Percentiles rank a stretch among this genome's conserved stretches.
These are phyloP conservation scores for Hippocampus mohnikei DNA, from an alignment of 2,113 vertebrate species.

Conservation along the genomic window DNA sequence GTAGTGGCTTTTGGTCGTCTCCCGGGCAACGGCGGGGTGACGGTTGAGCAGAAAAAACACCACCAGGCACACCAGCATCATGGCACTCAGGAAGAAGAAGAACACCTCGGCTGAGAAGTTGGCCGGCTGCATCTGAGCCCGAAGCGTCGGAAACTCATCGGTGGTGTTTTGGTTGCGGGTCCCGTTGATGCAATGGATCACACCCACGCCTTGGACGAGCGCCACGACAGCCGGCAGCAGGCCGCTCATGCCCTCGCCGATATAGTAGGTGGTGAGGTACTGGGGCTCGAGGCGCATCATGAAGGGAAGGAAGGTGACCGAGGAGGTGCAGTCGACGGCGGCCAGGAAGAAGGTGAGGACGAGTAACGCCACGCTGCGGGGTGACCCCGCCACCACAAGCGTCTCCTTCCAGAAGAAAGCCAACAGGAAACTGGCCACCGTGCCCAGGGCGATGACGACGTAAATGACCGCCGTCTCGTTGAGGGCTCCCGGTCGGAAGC, in stretches of 20 bases:
- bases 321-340: slow-evolving; percentile 80
- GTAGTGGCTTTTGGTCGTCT: slow-evolving; percentile 27
- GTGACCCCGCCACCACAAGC: slow-evolving; percentile 41
- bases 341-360: slow-evolving; percentile 76
- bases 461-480: slow-evolving; percentile 69
- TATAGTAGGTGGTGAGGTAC: slow-evolving; percentile 78
- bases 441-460: slow-evolving; percentile 65
- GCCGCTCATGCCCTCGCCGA: slow-evolving; percentile 80
- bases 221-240: slow-evolving; percentile 77
- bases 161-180: slow-evolving; percentile 35
- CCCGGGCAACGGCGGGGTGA: slow-evolving; percentile 58
- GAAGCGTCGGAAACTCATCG: neutral
- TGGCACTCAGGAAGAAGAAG: slow-evolving; percentile 76
- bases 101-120: slow-evolving; percentile 73
- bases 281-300: slow-evolving; percentile 72
- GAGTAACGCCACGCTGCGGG: slow-evolving; percentile 71
- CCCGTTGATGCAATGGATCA: slow-evolving; percentile 67
- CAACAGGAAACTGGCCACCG: slow-evolving; percentile 69
- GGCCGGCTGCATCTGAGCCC: slow-evolving; percentile 65
- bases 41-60: slow-evolving; percentile 76
- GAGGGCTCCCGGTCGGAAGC: slow-evolving; percentile 63
- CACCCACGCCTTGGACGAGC: slow-evolving; percentile 74
- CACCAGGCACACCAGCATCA: slow-evolving; percentile 74
- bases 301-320: slow-evolving; percentile 82
- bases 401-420: slow-evolving; percentile 78